Base-by-base conservation (phyloP, 2,113 vertebrate genomes). In the Onychostruthus taczanowskii region DNA sequence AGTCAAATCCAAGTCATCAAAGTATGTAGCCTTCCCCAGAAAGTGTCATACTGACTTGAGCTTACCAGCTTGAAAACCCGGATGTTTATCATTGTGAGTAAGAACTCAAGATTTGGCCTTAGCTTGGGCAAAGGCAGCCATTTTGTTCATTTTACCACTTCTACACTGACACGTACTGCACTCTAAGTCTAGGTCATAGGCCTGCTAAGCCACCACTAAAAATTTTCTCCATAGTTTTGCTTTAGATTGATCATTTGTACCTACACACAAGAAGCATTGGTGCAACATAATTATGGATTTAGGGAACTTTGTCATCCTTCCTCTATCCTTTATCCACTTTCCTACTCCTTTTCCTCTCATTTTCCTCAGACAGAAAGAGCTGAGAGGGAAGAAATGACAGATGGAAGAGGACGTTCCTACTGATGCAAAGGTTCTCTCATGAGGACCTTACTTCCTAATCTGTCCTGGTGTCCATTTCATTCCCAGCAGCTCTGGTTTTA, bases 341-440 rank as follows among this genome's bases (percentile, higher is more conserved):
- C 12, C 14, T 55, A 14, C 3, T 72, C 20, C 8, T 90, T 81
- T 70, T 81, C 13, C 8, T 67, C 24, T 72, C 10, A 18, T 0
- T 1, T 61, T 63, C 8, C 27, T 84, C 28, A 63, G 35, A 55
- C 12, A 73, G 30, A 7, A 15, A 61, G 55, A 44, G 16, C 6
- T 84, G 31, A 73, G 22, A 68, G 10, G 17, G 13, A 7, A 64
- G 6, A 15, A 82, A 64, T 1, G 1, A 33, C 9, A 46, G 0
- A 1, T 13, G 19, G 10, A 83, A 63, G 18, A 55, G 10, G 30
- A 68, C 7, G 26, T 62, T 59, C 10, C 10, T 83, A 26, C 27
- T 56, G 15, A 39, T 37, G 13, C 1, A 2, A 61, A 75, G 9
- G 10, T 39, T 78, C 47, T 22, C 16, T 28, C 1, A 0, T 61